Percentiles rank a stretch among this genome's conserved stretches.
Conservation (phyloP, 2,113 vertebrate genomes). For the Coracopsis vasa region DNA sequence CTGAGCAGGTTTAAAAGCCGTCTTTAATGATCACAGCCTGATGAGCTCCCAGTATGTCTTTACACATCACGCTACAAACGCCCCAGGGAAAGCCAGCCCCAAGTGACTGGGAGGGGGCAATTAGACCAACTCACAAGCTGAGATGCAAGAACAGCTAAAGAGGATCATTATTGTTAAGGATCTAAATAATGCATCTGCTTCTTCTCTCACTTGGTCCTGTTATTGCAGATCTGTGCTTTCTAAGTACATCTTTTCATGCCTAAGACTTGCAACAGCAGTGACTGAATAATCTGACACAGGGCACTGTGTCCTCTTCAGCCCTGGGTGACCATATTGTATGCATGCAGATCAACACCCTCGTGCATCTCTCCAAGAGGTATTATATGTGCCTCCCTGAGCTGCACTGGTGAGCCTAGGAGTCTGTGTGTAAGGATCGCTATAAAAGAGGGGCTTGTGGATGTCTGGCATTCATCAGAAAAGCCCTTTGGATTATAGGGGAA, state of each 20-base stretch:
- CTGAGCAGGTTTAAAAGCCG: background rate
- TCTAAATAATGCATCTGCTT: background rate
- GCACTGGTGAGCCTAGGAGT: background rate
- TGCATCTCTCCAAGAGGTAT: background rate
- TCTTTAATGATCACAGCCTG: background rate
- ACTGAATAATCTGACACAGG: background rate
- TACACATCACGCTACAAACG: rapidly evolving
- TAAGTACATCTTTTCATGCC: background rate
- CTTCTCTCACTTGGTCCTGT: background rate
- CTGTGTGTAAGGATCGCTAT: rapidly evolving
- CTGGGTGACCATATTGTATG: rapidly evolving
- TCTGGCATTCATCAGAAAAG: background rate
- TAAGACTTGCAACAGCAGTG: background rate
- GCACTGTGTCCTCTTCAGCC: background rate
- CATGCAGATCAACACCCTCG: background rate
- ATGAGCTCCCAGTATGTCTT: background rate
- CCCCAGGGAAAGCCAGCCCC: background rate
- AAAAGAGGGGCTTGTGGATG: background rate
- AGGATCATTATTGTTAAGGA: background rate
- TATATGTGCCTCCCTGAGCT: background rate
- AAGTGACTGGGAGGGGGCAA: background rate
- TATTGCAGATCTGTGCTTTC: background rate
- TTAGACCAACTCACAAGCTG: background rate
- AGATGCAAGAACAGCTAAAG: background rate
- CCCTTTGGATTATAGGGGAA: background rate